These are phyloP conservation scores for Plotosus lineatus DNA, from an alignment of 2,113 vertebrate species.

Conservation along the genomic window DNA sequence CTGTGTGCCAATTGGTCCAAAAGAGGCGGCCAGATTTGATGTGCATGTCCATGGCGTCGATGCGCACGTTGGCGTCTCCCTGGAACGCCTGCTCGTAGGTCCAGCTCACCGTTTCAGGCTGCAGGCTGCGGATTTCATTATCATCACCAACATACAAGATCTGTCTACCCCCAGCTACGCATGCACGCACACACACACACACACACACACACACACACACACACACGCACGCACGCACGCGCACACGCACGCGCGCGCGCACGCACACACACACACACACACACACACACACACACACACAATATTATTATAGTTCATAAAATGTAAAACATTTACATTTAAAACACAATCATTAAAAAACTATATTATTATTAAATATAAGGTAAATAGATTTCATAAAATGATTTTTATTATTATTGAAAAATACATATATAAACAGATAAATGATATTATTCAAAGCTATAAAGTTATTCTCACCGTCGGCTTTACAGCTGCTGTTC, in stretches of 20 bases:
- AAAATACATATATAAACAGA: too few relatives aligned
- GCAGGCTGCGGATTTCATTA: conserved; percentile 95
- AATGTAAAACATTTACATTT: too few relatives aligned
- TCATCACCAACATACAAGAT: conserved; percentile 94
- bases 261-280: neutral
- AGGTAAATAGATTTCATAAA: too few relatives aligned
- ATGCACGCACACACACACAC: neutral
- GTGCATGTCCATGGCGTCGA: conserved; percentile 95
- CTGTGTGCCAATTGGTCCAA: conserved; percentile 99
- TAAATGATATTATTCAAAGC: too few relatives aligned
- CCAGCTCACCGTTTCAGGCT: conserved; percentile 86
- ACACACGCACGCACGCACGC: neutral
- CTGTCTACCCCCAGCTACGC: conserved; percentile 57
- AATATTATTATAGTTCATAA: too few relatives aligned
- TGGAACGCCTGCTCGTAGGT: conserved; percentile 93
- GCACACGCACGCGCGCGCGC: neutral
- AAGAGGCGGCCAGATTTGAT: conserved; percentile 91
- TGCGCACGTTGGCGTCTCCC: conserved; percentile 90
- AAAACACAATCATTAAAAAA: too few relatives aligned
- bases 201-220: neutral
- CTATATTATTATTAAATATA: too few relatives aligned
- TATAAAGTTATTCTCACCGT: conserved; percentile 81
- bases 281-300: neutral
- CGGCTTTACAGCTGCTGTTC: conserved; percentile 90
- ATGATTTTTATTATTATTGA: too few relatives aligned